Base-by-base conservation (phyloP, 2,113 vertebrate genomes). In the Zosterops hypoxanthus region DNA sequence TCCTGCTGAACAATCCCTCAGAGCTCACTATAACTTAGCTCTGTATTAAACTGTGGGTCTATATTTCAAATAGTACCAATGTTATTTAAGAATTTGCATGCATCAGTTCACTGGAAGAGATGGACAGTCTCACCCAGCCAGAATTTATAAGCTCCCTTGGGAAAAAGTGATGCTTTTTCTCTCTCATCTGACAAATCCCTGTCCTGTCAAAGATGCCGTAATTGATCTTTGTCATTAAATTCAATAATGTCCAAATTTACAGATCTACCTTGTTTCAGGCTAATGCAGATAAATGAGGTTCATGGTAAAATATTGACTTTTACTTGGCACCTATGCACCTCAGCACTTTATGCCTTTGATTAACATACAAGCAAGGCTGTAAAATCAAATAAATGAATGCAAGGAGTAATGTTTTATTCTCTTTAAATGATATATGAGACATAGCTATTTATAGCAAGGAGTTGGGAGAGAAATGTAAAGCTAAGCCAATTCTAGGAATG, bases 251-350 rank as follows among this genome's bases (percentile, higher is more conserved):
- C 92, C 91, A 91, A 83, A 96, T 96, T 96, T 96, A 97, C 90
- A 96, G 95, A 96, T 96, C 95, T 91, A 79, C 93, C 96, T 94
- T 96, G 92, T 97, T 97, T 95, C 95, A 94, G 61, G 61, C 94
- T 97, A 98, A 98, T 95, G 94, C 82, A 97, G 97, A 98, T 96
- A 96, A 98, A 98, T 97, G 97, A 98, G 90, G 64, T 75, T 91
- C 90, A 90, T 34, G 28, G 84, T 95, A 93, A 96, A 94, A 96
- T 98, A 98, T 95, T 97, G 97, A 97, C 96, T 97, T 95, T 95
- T 94, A 84, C 95, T 95, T 97, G 95, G 95, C 88, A 97, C 94
- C 94, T 92, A 18, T 50, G 91, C 77, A 95, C 90, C 91, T 97
- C 96, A 97, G 97, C 93, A 95, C 82, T 97, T 97, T 94, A 85